phyloP scores from a whole-genome alignment of 2,113 vertebrate genomes.

The Jaculus jaculus region DNA sequence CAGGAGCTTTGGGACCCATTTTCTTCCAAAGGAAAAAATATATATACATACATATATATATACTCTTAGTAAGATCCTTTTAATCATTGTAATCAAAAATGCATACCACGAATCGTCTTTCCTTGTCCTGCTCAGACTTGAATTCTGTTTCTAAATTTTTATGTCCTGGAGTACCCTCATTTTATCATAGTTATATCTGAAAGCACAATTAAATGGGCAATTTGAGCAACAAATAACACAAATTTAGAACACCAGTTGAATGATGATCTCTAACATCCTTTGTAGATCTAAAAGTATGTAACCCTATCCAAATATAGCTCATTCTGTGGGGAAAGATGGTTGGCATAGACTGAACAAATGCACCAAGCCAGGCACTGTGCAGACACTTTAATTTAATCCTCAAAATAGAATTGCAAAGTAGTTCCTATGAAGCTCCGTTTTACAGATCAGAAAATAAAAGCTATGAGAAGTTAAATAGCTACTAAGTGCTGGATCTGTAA shows the following conservation, averaged over 20 bases:
- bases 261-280: slow-evolving; percentile 9
- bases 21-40: slow-evolving; percentile 27
- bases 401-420: background rate
- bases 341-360: background rate
- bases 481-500: background rate
- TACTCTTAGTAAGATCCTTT: slow-evolving; percentile 21
- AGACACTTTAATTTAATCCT: slow-evolving; percentile 8
- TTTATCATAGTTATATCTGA: slow-evolving; percentile 30
- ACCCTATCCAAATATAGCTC: slow-evolving; percentile 1
- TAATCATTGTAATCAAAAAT: slow-evolving; percentile 42
- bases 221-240: slow-evolving; percentile 43
- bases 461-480: slow-evolving; percentile 18
- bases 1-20: background rate
- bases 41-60: no score
- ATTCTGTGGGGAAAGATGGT: background rate
- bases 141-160: slow-evolving; percentile 46
- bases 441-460: slow-evolving; percentile 44
- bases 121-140: background rate
- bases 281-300: background rate
- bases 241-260: background rate
- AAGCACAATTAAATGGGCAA: slow-evolving; percentile 42
- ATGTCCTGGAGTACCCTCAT: slow-evolving; percentile 11
- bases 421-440: background rate
- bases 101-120: background rate
- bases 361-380: background rate